Conservation (phyloP, 2,113 vertebrate species). For the Caloenas nicobarica region DNA sequence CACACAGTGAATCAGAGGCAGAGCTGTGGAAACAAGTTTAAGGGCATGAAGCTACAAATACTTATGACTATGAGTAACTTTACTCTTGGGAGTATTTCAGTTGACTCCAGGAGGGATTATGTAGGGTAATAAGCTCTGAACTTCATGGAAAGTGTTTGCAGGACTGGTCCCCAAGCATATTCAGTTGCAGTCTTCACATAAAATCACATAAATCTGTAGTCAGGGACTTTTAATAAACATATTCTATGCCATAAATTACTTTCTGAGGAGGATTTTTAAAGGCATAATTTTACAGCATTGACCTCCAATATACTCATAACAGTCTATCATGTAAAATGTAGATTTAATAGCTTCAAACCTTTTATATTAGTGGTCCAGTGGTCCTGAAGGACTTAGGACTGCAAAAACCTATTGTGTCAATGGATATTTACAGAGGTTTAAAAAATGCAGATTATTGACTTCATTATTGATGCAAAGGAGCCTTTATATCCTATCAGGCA, state of each 20-base stretch:
- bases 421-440: conserved; percentile 47
- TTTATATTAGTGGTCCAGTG: conserved; percentile 45
- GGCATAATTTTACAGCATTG: conserved; percentile 58
- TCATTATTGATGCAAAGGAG: conserved; percentile 64
- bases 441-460: conserved; percentile 68
- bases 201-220: conserved; percentile 45
- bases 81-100: conserved; percentile 32
- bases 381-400: conserved; percentile 28
- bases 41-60: conserved; percentile 16
- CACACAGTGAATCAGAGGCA: not conserved
- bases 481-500: conserved; percentile 55
- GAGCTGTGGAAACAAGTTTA: conserved; percentile 20
- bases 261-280: conserved; percentile 59
- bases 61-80: conserved; percentile 13
- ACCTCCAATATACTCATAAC: conserved; percentile 56
- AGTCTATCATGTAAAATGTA: conserved; percentile 60
- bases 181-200: conserved; percentile 34
- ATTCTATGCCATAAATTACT: conserved; percentile 57
- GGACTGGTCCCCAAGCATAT: not conserved
- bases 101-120: conserved; percentile 15
- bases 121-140: conserved; percentile 45
- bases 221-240: conserved; percentile 35
- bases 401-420: conserved; percentile 4
- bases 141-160: not conserved
- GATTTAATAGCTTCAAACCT: conserved; percentile 62